These are phyloP conservation scores for Rousettus leschenaultii DNA, from an alignment of 2,113 vertebrate species.

Conservation along the genomic window DNA sequence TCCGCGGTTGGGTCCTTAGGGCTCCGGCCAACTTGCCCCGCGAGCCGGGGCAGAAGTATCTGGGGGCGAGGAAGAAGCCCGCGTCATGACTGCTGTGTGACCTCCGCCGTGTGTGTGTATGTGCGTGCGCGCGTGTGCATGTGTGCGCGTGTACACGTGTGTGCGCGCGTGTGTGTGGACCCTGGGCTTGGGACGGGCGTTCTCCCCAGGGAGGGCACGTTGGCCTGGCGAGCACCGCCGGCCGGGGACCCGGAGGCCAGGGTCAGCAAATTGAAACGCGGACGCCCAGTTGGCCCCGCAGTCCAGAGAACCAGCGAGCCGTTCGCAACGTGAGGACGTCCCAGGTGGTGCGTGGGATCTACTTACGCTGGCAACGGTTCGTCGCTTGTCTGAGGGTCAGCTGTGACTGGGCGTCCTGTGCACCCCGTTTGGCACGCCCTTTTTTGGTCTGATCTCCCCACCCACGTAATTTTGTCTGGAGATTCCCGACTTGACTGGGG, in stretches of 20 bases:
- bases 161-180: too few species aligned
- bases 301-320: accelerated
- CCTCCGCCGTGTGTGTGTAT: too few species aligned
- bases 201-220: accelerated
- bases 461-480: accelerated
- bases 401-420: accelerated
- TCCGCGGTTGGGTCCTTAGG: background rate
- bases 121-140: too few species aligned
- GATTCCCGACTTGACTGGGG: background rate
- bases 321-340: accelerated
- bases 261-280: background rate
- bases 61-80: conserved; percentile 14
- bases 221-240: too few species aligned
- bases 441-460: accelerated
- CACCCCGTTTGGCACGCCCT: accelerated
- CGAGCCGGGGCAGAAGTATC: conserved; percentile 56
- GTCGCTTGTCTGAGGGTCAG: accelerated
- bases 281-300: accelerated
- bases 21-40: background rate
- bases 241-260: too few species aligned
- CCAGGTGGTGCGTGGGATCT: accelerated
- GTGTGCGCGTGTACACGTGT: too few species aligned
- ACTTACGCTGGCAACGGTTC: accelerated
- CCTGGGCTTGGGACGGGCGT: too few species aligned
- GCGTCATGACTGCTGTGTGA: accelerated